Percentiles rank a stretch among this genome's conserved stretches.
Evolutionary conservation across 2,113 vertebrate species (phyloP).

Genomic region (Sceloporus tristichus): DNA sequence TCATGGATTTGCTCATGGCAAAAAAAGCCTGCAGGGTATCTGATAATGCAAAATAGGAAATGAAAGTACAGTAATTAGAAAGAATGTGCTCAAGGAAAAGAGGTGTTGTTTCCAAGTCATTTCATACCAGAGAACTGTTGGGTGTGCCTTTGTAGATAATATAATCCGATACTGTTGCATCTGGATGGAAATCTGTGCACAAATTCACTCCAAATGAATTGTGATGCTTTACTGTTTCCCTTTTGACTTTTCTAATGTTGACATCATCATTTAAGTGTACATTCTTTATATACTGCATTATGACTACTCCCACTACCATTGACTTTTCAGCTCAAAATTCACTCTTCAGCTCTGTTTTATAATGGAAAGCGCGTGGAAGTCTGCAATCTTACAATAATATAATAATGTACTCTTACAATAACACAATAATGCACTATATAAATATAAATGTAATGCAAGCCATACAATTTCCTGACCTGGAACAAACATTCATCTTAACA

Average conservation of each 20-base stretch:
- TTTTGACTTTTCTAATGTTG: not conserved
- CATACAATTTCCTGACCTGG: too few species aligned
- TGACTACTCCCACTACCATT: too few species aligned
- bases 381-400: not conserved
- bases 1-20: not conserved
- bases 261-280: not conserved
- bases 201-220: not conserved
- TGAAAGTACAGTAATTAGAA: accelerated
- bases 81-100: not conserved
- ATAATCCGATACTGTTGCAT: accelerated
- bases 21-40: not conserved
- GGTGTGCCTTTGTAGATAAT: not conserved
- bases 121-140: accelerated
- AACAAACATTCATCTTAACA: not conserved
- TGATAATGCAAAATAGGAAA: not conserved
- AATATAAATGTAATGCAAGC: not conserved
- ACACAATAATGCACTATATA: too few species aligned
- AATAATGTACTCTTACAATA: not conserved
- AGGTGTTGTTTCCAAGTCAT: accelerated
- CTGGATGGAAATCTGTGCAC: accelerated
- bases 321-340: not conserved
- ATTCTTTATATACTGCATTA: conserved; percentile 2
- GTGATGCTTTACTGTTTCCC: not conserved
- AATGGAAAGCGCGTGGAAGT: too few species aligned
- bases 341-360: not conserved